Percentiles rank a stretch among this genome's conserved stretches.
Conservation (phyloP, 2,888 invertebrate species). For the Volucella bombylans region DNA sequence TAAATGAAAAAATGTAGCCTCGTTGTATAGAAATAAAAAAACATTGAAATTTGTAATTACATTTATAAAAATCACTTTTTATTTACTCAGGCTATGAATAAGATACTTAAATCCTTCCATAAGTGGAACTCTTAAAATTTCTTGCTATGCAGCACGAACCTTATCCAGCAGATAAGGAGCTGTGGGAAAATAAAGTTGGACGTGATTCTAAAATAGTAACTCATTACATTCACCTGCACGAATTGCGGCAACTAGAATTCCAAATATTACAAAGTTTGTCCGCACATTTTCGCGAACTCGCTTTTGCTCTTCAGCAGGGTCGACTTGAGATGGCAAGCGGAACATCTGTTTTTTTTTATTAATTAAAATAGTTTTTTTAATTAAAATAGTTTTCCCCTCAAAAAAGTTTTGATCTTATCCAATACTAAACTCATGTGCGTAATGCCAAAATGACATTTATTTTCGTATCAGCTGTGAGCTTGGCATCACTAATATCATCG, state of each 20-base stretch:
- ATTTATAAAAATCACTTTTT: slow-evolving; percentile 30
- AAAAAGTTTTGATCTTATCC: neutral
- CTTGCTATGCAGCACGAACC: slow-evolving; percentile 54
- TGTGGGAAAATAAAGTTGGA: slow-evolving; percentile 14
- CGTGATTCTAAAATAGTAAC: slow-evolving; percentile 13
- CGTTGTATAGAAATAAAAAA: too few species aligned
- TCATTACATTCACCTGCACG: slow-evolving; percentile 78
- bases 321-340: slow-evolving; percentile 81
- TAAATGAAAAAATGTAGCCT: too few species aligned
- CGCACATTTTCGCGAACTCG: slow-evolving; percentile 80
- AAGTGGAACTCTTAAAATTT: slow-evolving; percentile 49
- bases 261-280: slow-evolving; percentile 80
- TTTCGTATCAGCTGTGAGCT: neutral
- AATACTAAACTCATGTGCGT: slow-evolving; percentile 8
- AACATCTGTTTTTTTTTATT: slow-evolving; percentile 76
- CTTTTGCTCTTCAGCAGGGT: slow-evolving; percentile 81
- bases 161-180: slow-evolving; percentile 61
- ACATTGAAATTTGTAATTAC: neutral
- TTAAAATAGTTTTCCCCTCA: neutral
- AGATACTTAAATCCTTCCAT: slow-evolving; percentile 56
- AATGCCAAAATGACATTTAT: slow-evolving; percentile 15
- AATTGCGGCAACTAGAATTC: slow-evolving; percentile 78
- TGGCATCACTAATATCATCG: neutral
- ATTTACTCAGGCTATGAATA: slow-evolving; percentile 60
- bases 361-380: neutral